Percentiles rank a stretch among this genome's conserved stretches.
Conservation (phyloP, 2,113 vertebrate genomes). For the Pungitius pungitius region DNA sequence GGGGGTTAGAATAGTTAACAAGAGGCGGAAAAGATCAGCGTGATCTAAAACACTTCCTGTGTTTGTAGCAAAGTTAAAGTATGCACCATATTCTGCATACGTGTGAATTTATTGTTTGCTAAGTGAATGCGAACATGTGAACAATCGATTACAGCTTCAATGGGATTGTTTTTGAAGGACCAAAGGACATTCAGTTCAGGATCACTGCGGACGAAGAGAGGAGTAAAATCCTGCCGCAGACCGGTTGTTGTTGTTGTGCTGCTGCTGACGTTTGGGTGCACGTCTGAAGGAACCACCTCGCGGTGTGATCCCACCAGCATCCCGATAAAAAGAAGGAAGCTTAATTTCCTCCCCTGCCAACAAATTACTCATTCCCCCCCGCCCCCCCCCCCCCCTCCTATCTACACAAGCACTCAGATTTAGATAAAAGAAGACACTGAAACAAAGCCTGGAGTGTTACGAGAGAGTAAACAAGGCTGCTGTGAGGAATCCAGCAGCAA, state of each 20-base stretch:
- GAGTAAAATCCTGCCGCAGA: background rate
- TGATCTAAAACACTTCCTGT: conserved; percentile 28
- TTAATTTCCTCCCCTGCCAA: conserved; percentile 74
- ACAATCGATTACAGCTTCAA: background rate
- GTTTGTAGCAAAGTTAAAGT: background rate
- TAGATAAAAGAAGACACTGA: conserved; percentile 65
- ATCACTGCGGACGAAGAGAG: background rate
- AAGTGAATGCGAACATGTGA: background rate
- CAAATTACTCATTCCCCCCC: conserved; percentile 61
- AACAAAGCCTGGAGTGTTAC: conserved; percentile 37
- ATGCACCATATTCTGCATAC: background rate
- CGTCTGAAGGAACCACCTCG: conserved; percentile 31
- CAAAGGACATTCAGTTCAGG: background rate
- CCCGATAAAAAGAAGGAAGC: conserved; percentile 73
- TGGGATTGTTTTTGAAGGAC: background rate
- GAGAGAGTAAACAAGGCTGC: conserved; percentile 57
- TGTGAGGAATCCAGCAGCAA: conserved; percentile 50
- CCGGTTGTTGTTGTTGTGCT: background rate
- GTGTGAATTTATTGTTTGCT: background rate
- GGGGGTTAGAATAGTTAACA: conserved; percentile 21
- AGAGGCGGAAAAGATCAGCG: conserved; percentile 43
- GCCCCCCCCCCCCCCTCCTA: conserved; percentile 16
- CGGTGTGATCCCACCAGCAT: conserved; percentile 53
- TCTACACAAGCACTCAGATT: conserved; percentile 63
- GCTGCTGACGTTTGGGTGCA: too few species aligned